Evolutionary conservation across 2,113 vertebrate genomes (phyloP), one percentile per base, ranked within the genome.

Genomic region (Melospiza melodia): DNA sequence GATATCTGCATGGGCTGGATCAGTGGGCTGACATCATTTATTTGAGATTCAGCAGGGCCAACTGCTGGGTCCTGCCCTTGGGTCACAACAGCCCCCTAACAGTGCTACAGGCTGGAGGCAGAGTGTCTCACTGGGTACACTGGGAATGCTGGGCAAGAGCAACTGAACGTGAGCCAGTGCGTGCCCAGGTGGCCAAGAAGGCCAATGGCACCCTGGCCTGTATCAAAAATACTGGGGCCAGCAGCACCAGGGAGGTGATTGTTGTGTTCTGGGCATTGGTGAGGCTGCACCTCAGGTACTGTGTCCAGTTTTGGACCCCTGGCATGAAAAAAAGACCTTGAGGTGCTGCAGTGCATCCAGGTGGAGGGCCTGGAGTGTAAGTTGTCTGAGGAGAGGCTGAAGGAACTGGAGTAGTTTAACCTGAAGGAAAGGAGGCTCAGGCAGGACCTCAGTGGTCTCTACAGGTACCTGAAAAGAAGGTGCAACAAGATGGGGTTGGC

Each of bases 391-490:
- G 25, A 72, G 21, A 21, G 31, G 31, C 59, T 66, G 58, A 58
- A 27, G 35, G 43, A 57, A 20, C 11, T 80, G 67, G 30, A 18
- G 16, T 10, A n/a, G n/a, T 41, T 88, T 35, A 49, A 43, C 14
- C 6, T 57, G 51, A 57, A 51, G 76, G 17, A 65, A 58, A 37
- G 43, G 18, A 66, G 31, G 25, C 35, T 80, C 15, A 10, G 37
- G 9, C 10, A 2, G 17, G 18, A 43, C 5, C 37, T 52, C 31
- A n/a, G 11, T 1, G 2, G 2, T 65, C 37, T 43, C 31, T 58
- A 3, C 31, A 66, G 2, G 8, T 65, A 15, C 58, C 25, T 57
- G 11, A 66, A 57, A 49, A 25, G 17, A 57, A 6, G 2, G 2
- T 58, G 31, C 19, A 57, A 25, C 49, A 63, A 22, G 31, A 19